phyloP scores from a whole-genome alignment of 1,140 invertebrate species.

The Drosophila obscura region DNA sequence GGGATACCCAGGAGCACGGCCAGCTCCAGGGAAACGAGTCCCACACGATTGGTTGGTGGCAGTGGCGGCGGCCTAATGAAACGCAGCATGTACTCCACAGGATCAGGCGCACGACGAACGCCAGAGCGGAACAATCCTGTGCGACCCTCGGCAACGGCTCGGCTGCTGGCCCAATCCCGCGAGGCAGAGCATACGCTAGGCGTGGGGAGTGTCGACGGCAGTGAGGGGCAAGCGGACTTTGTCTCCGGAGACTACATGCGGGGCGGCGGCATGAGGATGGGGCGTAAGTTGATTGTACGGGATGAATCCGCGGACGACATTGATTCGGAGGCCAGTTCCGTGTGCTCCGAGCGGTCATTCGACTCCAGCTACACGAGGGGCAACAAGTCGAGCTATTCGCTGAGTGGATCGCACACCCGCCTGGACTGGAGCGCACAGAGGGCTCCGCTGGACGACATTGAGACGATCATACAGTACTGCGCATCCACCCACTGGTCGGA shows the following conservation, averaged over 20 bases:
- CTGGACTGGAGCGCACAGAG: constrained; percentile 86
- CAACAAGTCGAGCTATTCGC: constrained; percentile 86
- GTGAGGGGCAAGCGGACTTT: constrained; percentile 76
- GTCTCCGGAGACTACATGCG: constrained; percentile 65
- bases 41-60: constrained; percentile 83
- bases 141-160: constrained; percentile 90
- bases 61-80: constrained; percentile 62
- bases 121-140: constrained; percentile 85
- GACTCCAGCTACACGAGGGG: constrained; percentile 88
- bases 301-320: constrained; percentile 92
- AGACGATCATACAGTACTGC: constrained; percentile 94
- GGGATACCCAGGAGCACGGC: constrained; percentile 90
- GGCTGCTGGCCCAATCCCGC: constrained; percentile 93
- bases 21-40: constrained; percentile 88
- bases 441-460: constrained; percentile 89
- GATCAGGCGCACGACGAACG: constrained; percentile 81
- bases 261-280: constrained; percentile 67
- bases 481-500: constrained; percentile 95
- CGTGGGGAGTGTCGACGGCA: constrained; percentile 86
- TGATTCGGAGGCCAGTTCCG: constrained; percentile 96
- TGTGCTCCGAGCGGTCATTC: constrained; percentile 95
- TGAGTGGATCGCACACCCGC: constrained; percentile 91
- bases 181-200: constrained; percentile 94
- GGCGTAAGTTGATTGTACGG: constrained; percentile 81
- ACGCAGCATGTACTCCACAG: constrained; percentile 73